phyloP scores from a whole-genome alignment of 2,888 invertebrate genomes.

The Coremacera marginata region DNA sequence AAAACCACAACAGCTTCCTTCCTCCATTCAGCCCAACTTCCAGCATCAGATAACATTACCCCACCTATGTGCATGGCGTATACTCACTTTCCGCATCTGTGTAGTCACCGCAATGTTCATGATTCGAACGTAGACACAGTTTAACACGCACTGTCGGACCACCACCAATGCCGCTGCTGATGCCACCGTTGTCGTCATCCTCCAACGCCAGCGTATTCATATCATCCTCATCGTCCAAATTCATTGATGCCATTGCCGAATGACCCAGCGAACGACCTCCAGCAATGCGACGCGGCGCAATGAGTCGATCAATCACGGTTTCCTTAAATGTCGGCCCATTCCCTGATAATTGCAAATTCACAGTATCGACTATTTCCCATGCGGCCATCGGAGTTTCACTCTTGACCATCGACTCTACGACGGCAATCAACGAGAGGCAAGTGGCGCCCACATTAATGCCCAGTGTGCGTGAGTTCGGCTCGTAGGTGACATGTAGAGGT shows the following conservation, averaged over 20 bases:
- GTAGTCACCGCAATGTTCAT: slow-evolving; percentile 86
- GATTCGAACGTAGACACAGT: slow-evolving; percentile 84
- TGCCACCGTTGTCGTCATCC: slow-evolving; percentile 74
- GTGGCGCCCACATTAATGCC: slow-evolving; percentile 86
- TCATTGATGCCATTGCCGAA: slow-evolving; percentile 29
- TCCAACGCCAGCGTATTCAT: slow-evolving; percentile 75
- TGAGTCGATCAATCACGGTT: slow-evolving; percentile 76
- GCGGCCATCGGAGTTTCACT: slow-evolving; percentile 72
- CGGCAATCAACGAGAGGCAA: slow-evolving; percentile 81
- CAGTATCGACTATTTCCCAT: slow-evolving; percentile 81
- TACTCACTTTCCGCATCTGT: slow-evolving; percentile 86
- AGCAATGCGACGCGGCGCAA: slow-evolving; percentile 69
- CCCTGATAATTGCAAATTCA: slow-evolving; percentile 80
- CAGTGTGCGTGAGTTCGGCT: slow-evolving; percentile 81
- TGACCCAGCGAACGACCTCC: slow-evolving; percentile 71
- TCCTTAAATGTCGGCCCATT: slow-evolving; percentile 79
- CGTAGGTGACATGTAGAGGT: slow-evolving; percentile 85
- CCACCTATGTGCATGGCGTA: background rate
- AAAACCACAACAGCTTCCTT: background rate
- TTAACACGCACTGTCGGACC: slow-evolving; percentile 81
- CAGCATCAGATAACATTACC: too few species aligned
- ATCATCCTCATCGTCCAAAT: slow-evolving; percentile 69
- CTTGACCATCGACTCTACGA: slow-evolving; percentile 79
- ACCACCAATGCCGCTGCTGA: slow-evolving; percentile 44
- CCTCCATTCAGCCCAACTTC: background rate